phyloP scores from a whole-genome alignment of 1,140 invertebrate species.

The Maconellicoccus hirsutus region DNA sequence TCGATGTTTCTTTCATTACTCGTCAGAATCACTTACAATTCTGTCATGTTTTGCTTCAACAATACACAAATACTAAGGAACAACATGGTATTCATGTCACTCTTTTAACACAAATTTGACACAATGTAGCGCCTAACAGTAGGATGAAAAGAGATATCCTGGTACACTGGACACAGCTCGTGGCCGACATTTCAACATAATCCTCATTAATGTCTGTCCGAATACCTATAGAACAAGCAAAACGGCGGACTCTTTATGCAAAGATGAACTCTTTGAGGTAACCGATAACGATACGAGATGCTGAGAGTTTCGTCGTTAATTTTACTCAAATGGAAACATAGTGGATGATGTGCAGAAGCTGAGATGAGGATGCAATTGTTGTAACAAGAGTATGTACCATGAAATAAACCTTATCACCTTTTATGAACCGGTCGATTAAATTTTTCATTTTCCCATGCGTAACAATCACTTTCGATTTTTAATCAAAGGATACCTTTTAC shows the following conservation, averaged over 20 bases:
- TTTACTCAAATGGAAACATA: too few species aligned
- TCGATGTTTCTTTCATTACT: background rate
- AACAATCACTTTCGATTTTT: constrained; percentile 1
- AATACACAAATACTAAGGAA: too few species aligned
- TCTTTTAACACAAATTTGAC: background rate
- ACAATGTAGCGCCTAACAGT: background rate
- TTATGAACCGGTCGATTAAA: background rate
- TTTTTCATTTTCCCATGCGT: background rate
- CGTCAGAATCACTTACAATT: background rate
- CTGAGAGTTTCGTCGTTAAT: too few species aligned
- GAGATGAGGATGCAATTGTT: too few species aligned
- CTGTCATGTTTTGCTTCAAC: background rate
- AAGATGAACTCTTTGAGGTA: too few species aligned
- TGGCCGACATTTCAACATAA: background rate
- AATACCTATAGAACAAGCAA: too few species aligned
- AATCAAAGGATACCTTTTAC: constrained; percentile 4
- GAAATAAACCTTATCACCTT: too few species aligned
- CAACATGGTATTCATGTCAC: background rate
- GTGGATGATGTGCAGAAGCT: too few species aligned
- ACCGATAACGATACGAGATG: too few species aligned
- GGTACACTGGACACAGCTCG: too few species aligned
- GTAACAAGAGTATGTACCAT: too few species aligned
- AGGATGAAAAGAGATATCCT: background rate
- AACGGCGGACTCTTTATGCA: too few species aligned
- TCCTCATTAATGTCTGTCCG: constrained; percentile 2